Conservation (phyloP, 2,113 vertebrate species). For the Tychaedon coryphoeus region DNA sequence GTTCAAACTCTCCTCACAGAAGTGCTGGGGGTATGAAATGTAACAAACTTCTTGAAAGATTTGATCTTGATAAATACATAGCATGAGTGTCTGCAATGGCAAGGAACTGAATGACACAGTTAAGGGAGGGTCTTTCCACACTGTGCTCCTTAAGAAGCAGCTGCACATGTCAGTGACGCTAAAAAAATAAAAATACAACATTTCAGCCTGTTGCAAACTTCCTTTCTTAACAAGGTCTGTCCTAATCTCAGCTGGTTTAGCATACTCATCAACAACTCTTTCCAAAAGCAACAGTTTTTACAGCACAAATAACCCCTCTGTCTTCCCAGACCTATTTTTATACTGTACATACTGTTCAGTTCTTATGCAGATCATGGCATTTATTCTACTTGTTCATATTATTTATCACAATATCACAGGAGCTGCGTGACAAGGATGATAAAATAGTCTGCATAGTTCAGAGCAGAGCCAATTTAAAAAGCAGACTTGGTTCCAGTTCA, state of each 20-base stretch:
- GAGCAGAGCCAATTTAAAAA: not conserved
- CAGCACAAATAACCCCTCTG: not conserved
- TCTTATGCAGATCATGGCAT: not conserved
- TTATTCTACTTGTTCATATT: not conserved
- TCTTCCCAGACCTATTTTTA: not conserved
- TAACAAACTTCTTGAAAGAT: not conserved
- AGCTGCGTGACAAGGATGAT: not conserved
- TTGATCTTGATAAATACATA: not conserved
- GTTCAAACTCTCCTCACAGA: not conserved
- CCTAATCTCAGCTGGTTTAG: not conserved
- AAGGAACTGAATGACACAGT: not conserved
- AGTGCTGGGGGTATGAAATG: not conserved
- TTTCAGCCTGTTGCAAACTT: not conserved
- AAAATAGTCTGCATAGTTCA: not conserved
- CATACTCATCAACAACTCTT: not conserved
- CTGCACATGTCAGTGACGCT: accelerated
- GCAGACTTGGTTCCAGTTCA: not conserved
- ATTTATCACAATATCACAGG: not conserved
- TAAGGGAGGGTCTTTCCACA: not conserved
- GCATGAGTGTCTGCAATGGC: not conserved
- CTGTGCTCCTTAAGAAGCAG: not conserved
- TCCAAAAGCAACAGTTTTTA: not conserved
- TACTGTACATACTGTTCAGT: not conserved
- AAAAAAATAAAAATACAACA: not conserved
- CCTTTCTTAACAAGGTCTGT: not conserved